Percentiles rank a stretch among this genome's conserved stretches.
Conservation (phyloP, 1,140 invertebrate species). For the Plodia interpunctella region DNA sequence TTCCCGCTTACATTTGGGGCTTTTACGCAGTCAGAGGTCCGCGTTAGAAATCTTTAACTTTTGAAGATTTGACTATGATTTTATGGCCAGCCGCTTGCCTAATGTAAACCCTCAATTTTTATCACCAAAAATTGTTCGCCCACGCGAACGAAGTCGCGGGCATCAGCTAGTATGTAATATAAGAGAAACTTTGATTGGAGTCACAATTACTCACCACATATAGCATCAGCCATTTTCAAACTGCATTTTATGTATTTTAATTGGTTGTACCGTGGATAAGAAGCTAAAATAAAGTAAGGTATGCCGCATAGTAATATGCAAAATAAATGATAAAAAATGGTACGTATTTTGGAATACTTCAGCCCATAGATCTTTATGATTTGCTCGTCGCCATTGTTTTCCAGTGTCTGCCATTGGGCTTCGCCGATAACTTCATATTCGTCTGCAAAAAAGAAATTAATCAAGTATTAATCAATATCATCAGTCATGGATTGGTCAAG, state of each 20-base stretch:
- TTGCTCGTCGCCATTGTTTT: conserved; percentile 66
- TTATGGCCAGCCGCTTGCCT: too few relatives aligned
- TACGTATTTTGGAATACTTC: conserved; percentile 59
- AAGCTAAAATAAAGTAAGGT: conserved; percentile 74
- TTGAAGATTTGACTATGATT: too few relatives aligned
- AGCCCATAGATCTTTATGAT: conserved; percentile 72
- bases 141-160: too few relatives aligned
- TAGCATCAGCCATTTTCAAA: conserved; percentile 69
- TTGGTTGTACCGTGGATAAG: conserved; percentile 70
- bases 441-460: conserved; percentile 38
- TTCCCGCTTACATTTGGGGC: too few relatives aligned
- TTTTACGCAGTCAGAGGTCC: too few relatives aligned
- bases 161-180: too few relatives aligned
- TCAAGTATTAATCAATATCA: too few relatives aligned
- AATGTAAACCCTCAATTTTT: too few relatives aligned
- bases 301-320: conserved; percentile 69
- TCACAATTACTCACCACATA: conserved; percentile 75
- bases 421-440: conserved; percentile 77
- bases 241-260: conserved; percentile 75
- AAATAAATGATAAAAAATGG: conserved; percentile 66
- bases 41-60: too few relatives aligned
- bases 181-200: too few relatives aligned
- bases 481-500: too few relatives aligned
- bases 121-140: too few relatives aligned
- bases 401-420: conserved; percentile 71